Evolutionary conservation across 2,888 invertebrate genomes (phyloP).

Genomic region (Luperina nickerlii): DNA sequence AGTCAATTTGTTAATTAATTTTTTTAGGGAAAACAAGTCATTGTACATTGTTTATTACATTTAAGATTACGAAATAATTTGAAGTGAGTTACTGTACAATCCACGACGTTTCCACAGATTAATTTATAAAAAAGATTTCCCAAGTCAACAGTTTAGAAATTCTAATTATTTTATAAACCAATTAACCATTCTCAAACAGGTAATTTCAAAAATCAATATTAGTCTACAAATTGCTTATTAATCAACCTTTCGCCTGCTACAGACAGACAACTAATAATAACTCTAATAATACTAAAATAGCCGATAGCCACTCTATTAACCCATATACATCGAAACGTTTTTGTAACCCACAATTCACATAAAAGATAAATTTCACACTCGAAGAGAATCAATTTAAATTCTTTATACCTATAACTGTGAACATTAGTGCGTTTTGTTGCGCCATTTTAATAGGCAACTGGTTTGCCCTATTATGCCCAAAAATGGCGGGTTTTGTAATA

Average conservation of each 20-base stretch:
- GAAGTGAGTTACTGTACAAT: neutral
- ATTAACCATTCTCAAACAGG: neutral
- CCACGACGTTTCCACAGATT: neutral
- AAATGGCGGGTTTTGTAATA: slow-evolving; percentile 69
- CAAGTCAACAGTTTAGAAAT: neutral
- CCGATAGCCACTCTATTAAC: slow-evolving; percentile 50
- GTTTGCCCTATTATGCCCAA: slow-evolving; percentile 62
- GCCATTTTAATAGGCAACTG: slow-evolving; percentile 50
- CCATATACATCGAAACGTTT: slow-evolving; percentile 53
- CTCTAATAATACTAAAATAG: slow-evolving; percentile 36
- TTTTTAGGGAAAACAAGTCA: neutral
- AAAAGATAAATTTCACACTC: slow-evolving; percentile 68
- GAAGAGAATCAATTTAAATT: slow-evolving; percentile 65
- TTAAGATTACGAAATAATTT: too few species aligned
- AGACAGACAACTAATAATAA: slow-evolving; percentile 21
- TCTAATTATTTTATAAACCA: neutral
- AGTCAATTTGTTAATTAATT: neutral
- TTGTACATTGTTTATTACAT: neutral
- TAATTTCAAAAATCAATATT: slow-evolving; percentile 6
- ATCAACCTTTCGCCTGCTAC: slow-evolving; percentile 32
- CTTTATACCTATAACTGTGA: slow-evolving; percentile 61
- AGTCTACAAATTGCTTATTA: slow-evolving; percentile 16
- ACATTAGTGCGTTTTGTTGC: slow-evolving; percentile 50
- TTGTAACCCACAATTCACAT: slow-evolving; percentile 33
- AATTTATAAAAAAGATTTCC: neutral